Percentiles rank a stretch among this genome's conserved stretches.
Evolutionary conservation across 2,797 vertebrate species (phyloP).

Genomic region (Echeneis naucrates): DNA sequence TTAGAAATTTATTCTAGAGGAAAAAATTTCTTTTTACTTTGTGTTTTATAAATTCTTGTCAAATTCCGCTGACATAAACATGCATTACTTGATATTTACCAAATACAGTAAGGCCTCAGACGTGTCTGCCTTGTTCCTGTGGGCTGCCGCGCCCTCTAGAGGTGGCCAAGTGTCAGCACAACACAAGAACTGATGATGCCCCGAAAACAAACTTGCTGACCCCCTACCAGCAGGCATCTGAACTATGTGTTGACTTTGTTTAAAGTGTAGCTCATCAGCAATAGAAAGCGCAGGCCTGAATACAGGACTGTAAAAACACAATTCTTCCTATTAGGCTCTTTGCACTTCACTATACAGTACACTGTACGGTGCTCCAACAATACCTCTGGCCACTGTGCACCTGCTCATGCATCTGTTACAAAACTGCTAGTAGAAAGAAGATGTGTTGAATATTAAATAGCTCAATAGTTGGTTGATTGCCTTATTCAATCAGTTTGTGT

Average conservation of each 20-base stretch:
- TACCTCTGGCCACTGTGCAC: background rate
- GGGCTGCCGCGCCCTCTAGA: conserved; percentile 67
- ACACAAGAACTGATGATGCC: conserved; percentile 19
- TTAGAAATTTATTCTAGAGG: background rate
- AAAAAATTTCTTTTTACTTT: background rate
- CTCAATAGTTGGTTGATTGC: background rate
- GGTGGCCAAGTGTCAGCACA: conserved; percentile 46
- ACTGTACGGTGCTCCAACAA: conserved; percentile 2
- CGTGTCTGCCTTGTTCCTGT: conserved; percentile 16
- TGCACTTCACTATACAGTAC: conserved; percentile 7
- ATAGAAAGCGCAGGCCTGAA: conserved; percentile 48
- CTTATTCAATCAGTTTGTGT: background rate
- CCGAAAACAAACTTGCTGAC: conserved; percentile 68
- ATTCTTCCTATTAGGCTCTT: conserved; percentile 19
- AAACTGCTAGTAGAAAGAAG: background rate
- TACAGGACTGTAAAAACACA: conserved; percentile 49
- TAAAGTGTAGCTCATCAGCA: conserved; percentile 62
- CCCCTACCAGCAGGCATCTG: conserved; percentile 58
- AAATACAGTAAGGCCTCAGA: background rate
- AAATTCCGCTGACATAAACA: background rate
- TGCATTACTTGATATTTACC: background rate
- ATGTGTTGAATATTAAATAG: background rate
- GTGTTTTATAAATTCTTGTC: conserved; percentile 5
- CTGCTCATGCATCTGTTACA: background rate
- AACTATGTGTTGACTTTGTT: conserved; percentile 74